Conservation (phyloP, 2,888 invertebrate species). For the Drosophila hamatofila region DNA sequence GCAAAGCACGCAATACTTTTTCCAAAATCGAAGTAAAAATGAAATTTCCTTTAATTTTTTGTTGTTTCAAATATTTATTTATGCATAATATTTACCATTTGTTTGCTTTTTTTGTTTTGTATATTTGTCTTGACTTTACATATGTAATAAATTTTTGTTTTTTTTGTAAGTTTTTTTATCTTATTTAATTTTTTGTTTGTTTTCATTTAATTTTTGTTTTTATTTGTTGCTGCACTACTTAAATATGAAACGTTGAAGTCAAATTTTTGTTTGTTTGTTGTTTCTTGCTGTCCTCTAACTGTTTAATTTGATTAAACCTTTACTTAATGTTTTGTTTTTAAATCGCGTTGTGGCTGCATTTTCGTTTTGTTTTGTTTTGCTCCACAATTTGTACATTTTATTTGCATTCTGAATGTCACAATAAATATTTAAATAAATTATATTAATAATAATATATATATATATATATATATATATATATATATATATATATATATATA, state of each 20-base stretch:
- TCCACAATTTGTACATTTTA: slow-evolving; percentile 79
- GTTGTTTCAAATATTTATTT: slow-evolving; percentile 66
- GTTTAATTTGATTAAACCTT: slow-evolving; percentile 80
- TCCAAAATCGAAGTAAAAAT: neutral
- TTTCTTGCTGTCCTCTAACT: slow-evolving; percentile 56
- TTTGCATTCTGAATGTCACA: slow-evolving; percentile 74
- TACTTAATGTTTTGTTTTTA: neutral
- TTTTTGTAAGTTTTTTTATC: slow-evolving; percentile 16
- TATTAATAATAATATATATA: slow-evolving; percentile 37
- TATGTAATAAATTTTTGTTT: slow-evolving; percentile 63
- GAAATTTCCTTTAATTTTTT: slow-evolving; percentile 3
- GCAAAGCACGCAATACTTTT: slow-evolving; percentile 7
- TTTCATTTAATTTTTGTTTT: slow-evolving; percentile 34
- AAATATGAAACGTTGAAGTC: slow-evolving; percentile 81
- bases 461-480: slow-evolving; percentile 35
- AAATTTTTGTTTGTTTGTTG: slow-evolving; percentile 63
- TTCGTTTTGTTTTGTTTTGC: slow-evolving; percentile 40
- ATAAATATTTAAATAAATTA: slow-evolving; percentile 55
- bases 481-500: slow-evolving; percentile 37
- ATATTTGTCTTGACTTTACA: slow-evolving; percentile 59
- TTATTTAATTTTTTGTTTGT: slow-evolving; percentile 8
- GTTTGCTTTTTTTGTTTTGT: slow-evolving; percentile 40
- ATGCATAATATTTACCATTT: slow-evolving; percentile 75
- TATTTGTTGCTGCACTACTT: slow-evolving; percentile 78
- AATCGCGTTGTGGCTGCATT: slow-evolving; percentile 48